Evolutionary conservation across 2,888 invertebrate species (phyloP), one percentile per base, ranked within the genome.

Genomic region (Ptychoptera albimana): DNA sequence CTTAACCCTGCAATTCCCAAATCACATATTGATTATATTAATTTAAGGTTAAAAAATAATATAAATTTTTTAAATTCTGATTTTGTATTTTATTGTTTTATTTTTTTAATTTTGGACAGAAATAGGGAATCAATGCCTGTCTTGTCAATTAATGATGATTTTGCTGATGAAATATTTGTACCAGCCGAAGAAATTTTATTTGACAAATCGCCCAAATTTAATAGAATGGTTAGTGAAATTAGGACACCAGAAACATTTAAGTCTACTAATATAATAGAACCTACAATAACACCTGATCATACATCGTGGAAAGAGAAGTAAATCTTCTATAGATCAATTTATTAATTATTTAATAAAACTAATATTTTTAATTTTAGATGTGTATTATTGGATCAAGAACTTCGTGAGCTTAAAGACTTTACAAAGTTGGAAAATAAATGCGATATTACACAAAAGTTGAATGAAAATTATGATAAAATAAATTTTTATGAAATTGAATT

Each of bases 391-490:
- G 70, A 73, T 49, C 64, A 63, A 43, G 72, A 74, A 49, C 66
- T 71, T 1, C 60, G 68, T 49, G 71, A 73, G 45, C 61, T 79
- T 12, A 60, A 69, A 43, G 73, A 74, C 52, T 69, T 74, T 48
- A 75, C 77, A 2, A 68, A 69, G 43, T 60, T 75, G 49, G 80
- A 80, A 57, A 75, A 73, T 47, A 68, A 74, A 43, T 62, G 54
- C 29, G 51, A 55, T 43, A 53, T 54, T 8, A 53, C 59, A 39
- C 53, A 59, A 49, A 55, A 58, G 11, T 43, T 51, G 4, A 50
- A 51, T 30, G 51, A 49, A 8, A 48, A 52, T 3, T 45, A 57
- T 29, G 56, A 52, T 35, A 39, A 37, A n/a, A 45, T 51, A 45
- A 23, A 23, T 23, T 23, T 23, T 23, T 46, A 52, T 32, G 45